Percentiles rank a stretch among this genome's conserved stretches.
Evolutionary conservation across 1,140 invertebrate species (phyloP).

Genomic region (Drepana arcuata): DNA sequence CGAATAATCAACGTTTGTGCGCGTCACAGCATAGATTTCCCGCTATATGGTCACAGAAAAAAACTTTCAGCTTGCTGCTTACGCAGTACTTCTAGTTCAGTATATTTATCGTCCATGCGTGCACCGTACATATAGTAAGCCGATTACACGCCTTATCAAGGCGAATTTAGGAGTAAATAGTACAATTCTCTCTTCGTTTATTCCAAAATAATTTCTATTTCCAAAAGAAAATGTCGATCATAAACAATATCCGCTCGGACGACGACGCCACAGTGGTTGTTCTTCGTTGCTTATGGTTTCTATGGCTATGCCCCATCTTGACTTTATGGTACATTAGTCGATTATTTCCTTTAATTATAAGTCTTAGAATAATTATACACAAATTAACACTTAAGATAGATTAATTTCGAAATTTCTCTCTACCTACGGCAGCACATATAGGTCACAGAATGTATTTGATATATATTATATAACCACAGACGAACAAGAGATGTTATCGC

Average conservation of each 20-base stretch:
- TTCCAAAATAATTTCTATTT: slow-evolving; percentile 15
- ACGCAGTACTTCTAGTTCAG: slow-evolving; percentile 12
- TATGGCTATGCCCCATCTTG: background rate
- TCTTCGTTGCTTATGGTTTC: slow-evolving; percentile 17
- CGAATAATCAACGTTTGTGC: slow-evolving; percentile 50
- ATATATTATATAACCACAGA: too few species aligned
- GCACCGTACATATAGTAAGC: background rate
- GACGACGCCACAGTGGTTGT: slow-evolving; percentile 51
- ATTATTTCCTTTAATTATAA: background rate
- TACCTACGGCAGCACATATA: too few species aligned
- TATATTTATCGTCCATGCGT: slow-evolving; percentile 5
- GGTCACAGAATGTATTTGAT: too few species aligned
- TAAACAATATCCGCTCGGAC: slow-evolving; percentile 58
- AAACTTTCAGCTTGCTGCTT: slow-evolving; percentile 28
- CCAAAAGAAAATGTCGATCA: slow-evolving; percentile 62
- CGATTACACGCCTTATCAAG: slow-evolving; percentile 2
- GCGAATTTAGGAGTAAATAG: slow-evolving; percentile 18
- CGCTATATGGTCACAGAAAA: slow-evolving; percentile 59
- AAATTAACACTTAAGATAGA: too few species aligned
- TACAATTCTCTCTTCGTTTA: background rate
- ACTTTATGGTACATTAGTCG: background rate
- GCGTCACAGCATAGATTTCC: slow-evolving; percentile 66
- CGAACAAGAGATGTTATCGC: too few species aligned
- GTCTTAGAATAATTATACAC: background rate
- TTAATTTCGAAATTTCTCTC: too few species aligned